phyloP scores from a whole-genome alignment of 2,113 vertebrate species.

The Actenoides hombroni region DNA sequence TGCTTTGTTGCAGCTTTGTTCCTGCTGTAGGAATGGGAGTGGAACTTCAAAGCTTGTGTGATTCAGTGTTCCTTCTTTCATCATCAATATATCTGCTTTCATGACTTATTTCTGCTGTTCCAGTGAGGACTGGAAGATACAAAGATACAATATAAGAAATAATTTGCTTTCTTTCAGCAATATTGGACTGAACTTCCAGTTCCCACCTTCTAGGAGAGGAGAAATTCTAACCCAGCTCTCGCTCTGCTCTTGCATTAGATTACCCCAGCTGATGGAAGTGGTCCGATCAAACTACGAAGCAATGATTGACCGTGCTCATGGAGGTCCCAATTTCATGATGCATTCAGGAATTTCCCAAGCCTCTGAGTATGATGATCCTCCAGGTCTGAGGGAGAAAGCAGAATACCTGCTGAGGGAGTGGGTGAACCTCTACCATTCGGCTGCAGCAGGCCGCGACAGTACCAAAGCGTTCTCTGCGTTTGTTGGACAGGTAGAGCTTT shows the following conservation, averaged over 20 bases:
- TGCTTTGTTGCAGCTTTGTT: neutral
- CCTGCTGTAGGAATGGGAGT: neutral
- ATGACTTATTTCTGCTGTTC: neutral
- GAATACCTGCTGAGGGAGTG: slow-evolving; percentile 97
- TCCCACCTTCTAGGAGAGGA: slow-evolving; percentile 32
- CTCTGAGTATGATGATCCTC: slow-evolving; percentile 97
- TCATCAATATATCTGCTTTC: neutral
- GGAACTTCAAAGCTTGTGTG: neutral
- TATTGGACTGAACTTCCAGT: neutral
- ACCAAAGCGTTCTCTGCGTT: slow-evolving; percentile 99
- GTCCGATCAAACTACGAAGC: slow-evolving; percentile 98
- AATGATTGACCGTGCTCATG: slow-evolving; percentile 97
- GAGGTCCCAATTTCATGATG: slow-evolving; percentile 99
- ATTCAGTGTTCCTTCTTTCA: neutral
- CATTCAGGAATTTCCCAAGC: slow-evolving; percentile 99
- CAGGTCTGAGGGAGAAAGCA: slow-evolving; percentile 95
- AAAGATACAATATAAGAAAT: neutral
- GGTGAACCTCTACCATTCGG: slow-evolving; percentile 99
- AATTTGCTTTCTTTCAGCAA: neutral
- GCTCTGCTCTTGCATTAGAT: slow-evolving; percentile 74
- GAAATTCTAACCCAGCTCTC: slow-evolving; percentile 18
- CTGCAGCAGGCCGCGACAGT: slow-evolving; percentile 95
- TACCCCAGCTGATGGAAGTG: slow-evolving; percentile 98
- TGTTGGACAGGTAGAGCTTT: slow-evolving; percentile 95
- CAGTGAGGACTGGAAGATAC: neutral